These are phyloP conservation scores for Chondrosia reniformis DNA, from an alignment of 37 sponge, comb jelly and placozoan genomes.

Conservation along the genomic window DNA sequence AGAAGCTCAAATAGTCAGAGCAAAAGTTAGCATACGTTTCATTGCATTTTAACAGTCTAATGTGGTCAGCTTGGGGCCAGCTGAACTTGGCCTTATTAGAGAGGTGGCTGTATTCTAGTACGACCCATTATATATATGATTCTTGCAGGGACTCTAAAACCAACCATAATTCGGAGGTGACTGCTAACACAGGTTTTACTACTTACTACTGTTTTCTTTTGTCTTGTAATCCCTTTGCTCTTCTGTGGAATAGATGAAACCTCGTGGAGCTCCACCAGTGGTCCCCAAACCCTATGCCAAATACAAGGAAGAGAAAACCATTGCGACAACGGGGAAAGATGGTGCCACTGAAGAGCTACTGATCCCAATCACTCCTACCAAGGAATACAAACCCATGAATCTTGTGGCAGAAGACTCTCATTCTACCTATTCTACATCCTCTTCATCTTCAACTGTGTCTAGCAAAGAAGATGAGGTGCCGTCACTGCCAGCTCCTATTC, in stretches of 20 bases:
- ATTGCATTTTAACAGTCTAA: too few relatives aligned
- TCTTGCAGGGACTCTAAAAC: too few relatives aligned
- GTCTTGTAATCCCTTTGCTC: not conserved
- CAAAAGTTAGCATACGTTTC: too few relatives aligned
- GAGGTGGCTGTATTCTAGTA: too few relatives aligned
- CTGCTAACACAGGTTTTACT: too few relatives aligned
- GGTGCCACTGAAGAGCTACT: not conserved
- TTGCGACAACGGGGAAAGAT: not conserved
- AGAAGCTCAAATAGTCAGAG: too few relatives aligned
- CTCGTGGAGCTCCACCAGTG: not conserved
- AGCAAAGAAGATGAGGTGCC: not conserved
- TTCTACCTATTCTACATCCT: not conserved
- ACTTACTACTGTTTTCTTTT: too few relatives aligned
- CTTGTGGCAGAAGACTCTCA: not conserved
- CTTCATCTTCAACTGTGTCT: constrained; percentile 6
- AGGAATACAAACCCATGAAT: not conserved
- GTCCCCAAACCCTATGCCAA: constrained; percentile 14
- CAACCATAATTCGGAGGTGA: too few relatives aligned
- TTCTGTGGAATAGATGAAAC: not conserved
- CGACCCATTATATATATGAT: too few relatives aligned
- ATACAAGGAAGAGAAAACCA: constrained; percentile 18
- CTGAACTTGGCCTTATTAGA: too few relatives aligned
- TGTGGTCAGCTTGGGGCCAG: too few relatives aligned
- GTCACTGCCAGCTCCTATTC: not conserved
- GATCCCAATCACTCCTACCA: not conserved